Evolutionary conservation across 2,113 vertebrate genomes (phyloP), one percentile per base, ranked within the genome.

Genomic region (Datnioides undecimradiatus): DNA sequence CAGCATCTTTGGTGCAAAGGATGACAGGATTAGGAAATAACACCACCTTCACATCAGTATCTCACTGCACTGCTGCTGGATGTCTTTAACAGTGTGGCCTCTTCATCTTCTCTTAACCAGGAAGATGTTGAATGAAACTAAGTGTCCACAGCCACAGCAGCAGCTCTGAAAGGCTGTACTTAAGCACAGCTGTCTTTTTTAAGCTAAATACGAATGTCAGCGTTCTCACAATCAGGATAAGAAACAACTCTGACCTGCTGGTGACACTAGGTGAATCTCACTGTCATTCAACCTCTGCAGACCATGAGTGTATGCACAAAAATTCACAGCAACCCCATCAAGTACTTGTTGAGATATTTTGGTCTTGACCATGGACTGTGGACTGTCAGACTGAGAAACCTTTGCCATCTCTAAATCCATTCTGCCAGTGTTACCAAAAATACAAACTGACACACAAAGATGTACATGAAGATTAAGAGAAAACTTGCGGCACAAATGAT

Each of bases 1-100:
- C 52, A 40, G 52, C 60, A 65, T 88, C 80, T 78, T 36, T 65
- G 43, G 29, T n/a, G 19, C 62, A 67, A 25, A 62, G 72, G 54
- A 81, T 73, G 83, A 76, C 82, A 84, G 76, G 76, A 82, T 90
- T 83, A 87, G 82, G 77, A 80, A 74, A 83, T 60, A 55, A 76
- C 46, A 73, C 76, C 75, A 67, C 71, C 74, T 73, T 75, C 59
- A 29, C 51, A 51, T 71, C 36, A 81, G 68, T 31, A 69, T 31
- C 52, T 76, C 76, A 76, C 49, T 8, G 41, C 55, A 57, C 34
- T 33, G 55, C 52, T 62, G 73, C 34, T 43, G 70, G 75, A 77
- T 76, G 72, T 77, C 64, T 75, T 84, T 79, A 57, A 69, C 41
- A 54, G 40, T 21, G 36, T 31, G n/a, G 14, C 19, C 64, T 40